Conservation (phyloP, 2,888 invertebrate genomes). For the Dicycla oo region DNA sequence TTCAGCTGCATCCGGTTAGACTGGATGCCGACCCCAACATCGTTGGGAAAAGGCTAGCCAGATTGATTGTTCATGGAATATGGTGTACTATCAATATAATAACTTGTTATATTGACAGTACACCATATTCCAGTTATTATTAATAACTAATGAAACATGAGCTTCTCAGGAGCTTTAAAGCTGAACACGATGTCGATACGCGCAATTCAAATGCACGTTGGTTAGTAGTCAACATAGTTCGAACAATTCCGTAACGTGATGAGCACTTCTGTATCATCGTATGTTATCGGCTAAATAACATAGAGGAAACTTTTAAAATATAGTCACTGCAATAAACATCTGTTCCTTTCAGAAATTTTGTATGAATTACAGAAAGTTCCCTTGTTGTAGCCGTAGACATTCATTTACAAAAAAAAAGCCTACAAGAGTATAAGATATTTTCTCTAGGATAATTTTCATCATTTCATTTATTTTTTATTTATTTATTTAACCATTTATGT, state of each 20-base stretch:
- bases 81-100: background rate
- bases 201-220: background rate
- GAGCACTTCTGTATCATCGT: background rate
- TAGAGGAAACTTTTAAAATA: no score
- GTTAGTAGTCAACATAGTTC: conserved; percentile 14
- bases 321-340: background rate
- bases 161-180: background rate
- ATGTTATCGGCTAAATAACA: no score
- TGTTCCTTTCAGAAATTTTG: background rate
- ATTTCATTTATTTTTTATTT: no score
- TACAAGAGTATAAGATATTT: background rate
- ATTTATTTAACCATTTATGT: no score
- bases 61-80: background rate
- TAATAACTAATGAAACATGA: background rate
- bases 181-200: conserved; percentile 1
- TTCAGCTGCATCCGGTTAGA: no score
- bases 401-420: background rate
- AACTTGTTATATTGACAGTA: no score
- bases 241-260: background rate
- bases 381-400: background rate
- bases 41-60: no score
- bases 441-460: background rate
- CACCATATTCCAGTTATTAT: no score
- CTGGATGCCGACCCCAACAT: no score
- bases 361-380: background rate